Evolutionary conservation across 2,797 vertebrate species (phyloP), one percentile per base, ranked within the genome.

Genomic region (Amazona finschi): DNA sequence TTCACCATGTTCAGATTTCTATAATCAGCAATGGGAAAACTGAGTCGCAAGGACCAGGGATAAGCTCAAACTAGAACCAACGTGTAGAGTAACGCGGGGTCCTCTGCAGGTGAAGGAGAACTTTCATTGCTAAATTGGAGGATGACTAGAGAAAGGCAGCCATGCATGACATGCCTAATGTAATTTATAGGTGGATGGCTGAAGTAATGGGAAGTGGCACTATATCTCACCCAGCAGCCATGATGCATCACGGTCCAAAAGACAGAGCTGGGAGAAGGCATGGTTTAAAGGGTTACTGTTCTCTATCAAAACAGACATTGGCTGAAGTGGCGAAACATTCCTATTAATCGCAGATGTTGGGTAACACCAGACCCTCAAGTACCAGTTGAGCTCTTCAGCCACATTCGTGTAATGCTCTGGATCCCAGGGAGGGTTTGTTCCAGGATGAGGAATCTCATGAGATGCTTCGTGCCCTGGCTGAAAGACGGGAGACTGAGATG

Each of bases 121-220:
- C 2, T 66, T 43, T 75, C 14, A 38, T 33, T 67, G 43, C 36
- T 53, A 13, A 43, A 15, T 8, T 24, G 72, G 24, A 55, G 65
- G n/a, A 39, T 46, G 65, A 44, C 22, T 5, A 36, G 41, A 12
- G 36, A 30, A 71, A 90, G 44, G 44, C 67, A 78, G 25, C 57
- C 43, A 4, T 0, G 49, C 1, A 0, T 30, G 55, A 19, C 31
- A 14, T 38, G 39, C 31, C 49, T 41, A 5, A n/a, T 21, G 24
- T 20, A 3, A 5, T 28, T 41, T 49, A 14, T 10, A 31, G 62
- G 57, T 21, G 66, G 52, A 46, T 8, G 71, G 39, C 43, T 82
- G 44, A 44, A 64, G 44, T 30, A 19, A 74, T 73, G 38, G 39
- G 61, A 85, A 28, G 57, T 44, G 62, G 49, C 80, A 62, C 28